phyloP scores from a whole-genome alignment of 2,888 invertebrate genomes.

The Matsumyia berberina region DNA sequence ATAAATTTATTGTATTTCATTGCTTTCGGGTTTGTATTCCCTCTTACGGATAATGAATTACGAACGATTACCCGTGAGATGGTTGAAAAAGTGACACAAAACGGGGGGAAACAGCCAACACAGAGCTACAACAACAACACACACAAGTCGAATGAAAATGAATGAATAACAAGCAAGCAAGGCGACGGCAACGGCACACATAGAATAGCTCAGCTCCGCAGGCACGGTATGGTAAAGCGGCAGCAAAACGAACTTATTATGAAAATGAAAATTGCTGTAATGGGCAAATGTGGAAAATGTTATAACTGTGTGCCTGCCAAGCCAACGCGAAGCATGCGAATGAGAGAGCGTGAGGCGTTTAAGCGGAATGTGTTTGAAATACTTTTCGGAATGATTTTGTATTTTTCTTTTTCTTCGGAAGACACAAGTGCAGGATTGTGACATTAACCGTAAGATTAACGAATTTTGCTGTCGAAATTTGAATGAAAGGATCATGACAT shows the following conservation, averaged over 20 bases:
- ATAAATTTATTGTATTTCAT: background rate
- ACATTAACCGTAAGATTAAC: conserved; percentile 2
- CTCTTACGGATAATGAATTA: conserved; percentile 61
- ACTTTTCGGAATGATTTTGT: background rate
- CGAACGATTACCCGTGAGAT: conserved; percentile 57
- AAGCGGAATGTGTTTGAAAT: conserved; percentile 36
- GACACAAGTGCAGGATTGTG: background rate
- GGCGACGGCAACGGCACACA: background rate
- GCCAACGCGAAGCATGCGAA: conserved; percentile 50
- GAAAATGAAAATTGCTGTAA: conserved; percentile 57
- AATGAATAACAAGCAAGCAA: conserved; percentile 41
- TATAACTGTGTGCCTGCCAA: conserved; percentile 49
- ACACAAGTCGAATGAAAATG: conserved; percentile 42
- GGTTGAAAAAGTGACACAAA: conserved; percentile 52
- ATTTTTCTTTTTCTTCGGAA: background rate
- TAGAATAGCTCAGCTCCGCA: background rate
- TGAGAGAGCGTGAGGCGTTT: conserved; percentile 40
- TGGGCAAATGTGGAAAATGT: conserved; percentile 63
- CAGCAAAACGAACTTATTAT: conserved; percentile 53
- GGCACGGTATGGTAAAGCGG: background rate
- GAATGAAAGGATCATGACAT: too few species aligned
- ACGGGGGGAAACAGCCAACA: conserved; percentile 6
- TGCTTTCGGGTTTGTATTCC: conserved; percentile 28
- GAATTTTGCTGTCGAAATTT: background rate
- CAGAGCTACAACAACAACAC: conserved; percentile 3